Evolutionary conservation across 2,888 invertebrate species (phyloP), one percentile per base, ranked within the genome.

Genomic region (Drosophila bunnanda): DNA sequence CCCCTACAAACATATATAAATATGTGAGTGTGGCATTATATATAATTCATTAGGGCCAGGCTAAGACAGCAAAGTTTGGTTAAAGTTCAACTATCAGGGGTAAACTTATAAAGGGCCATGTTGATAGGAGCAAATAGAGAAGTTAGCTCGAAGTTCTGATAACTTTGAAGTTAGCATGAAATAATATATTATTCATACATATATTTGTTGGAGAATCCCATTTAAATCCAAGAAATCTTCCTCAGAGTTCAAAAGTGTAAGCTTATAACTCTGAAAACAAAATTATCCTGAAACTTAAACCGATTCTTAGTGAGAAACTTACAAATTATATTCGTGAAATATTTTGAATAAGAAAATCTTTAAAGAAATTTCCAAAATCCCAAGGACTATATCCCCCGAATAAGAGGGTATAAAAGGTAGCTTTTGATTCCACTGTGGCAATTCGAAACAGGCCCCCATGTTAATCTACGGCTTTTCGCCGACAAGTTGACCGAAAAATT

Each of bases 401-500:
- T 22, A 9, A 34, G 22, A 34, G 50, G 32, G 15, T 52, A 22
- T 53, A n/a, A n/a, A 30, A 13, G n/a, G 9, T 1, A 13, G 9
- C 2, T 4, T 4, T 61, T 38, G 10, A 34, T 22, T 64, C 50
- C 65, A 65, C 50, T n/a, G 65, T 30, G 9, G 32, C 59, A 34
- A 12, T 60, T 64, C 41, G 25, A 41, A 39, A 50, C 39, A 25
- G 32, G 32, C 46, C 67, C 67, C 28, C 38, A 66, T 66, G 54
- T 54, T 67, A 66, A 67, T 68, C 55, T 59, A 41, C 41, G 58
- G 39, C 59, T 57, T 56, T 59, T 30, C 59, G 39, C 58, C 66
- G 38, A 69, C 56, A 48, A 66, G 38, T 68, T 68, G 66, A 55
- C 56, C 52, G 5, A 34, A 62, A 64, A 71, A 74, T 72, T 65